A percentile compares a stretch with the other conserved stretches of the same genome.
These are phyloP conservation scores for Hylaea fasciaria DNA, from an alignment of 2,888 invertebrate species.

Conservation along the genomic window DNA sequence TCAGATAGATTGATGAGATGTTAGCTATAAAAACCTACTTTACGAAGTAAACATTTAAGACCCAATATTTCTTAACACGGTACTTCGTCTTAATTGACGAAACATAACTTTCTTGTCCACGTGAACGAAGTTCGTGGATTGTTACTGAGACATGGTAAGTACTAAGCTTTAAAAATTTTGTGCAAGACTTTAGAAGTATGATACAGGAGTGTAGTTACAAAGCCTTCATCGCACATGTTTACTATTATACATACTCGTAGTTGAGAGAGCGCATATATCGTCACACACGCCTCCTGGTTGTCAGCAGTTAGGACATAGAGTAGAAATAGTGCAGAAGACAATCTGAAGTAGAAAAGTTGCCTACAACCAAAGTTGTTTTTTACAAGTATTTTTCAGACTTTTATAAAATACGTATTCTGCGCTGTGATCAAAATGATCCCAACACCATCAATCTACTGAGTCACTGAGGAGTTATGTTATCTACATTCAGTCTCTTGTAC, in stretches of 20 bases:
- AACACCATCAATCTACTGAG: too few relatives aligned
- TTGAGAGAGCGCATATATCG: conserved; percentile 56
- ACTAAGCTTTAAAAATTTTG: conserved; percentile 1
- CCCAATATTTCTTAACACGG: background rate
- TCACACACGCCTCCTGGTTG: conserved; percentile 47
- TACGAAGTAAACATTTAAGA: conserved; percentile 16
- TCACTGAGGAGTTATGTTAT: too few relatives aligned
- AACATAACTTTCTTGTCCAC: background rate
- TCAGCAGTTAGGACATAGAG: conserved; percentile 42
- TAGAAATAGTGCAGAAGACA: conserved; percentile 12
- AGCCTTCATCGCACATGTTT: conserved; percentile 55
- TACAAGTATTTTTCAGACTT: too few relatives aligned
- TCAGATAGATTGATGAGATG: conserved; percentile 24
- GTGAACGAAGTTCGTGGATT: background rate
- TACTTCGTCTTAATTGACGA: conserved; percentile 5
- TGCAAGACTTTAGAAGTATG: conserved; percentile 3
- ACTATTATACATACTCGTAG: conserved; percentile 59
- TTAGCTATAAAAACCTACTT: conserved; percentile 31
- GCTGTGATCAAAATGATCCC: too few relatives aligned
- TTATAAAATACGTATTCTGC: too few relatives aligned
- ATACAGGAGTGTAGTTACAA: conserved; percentile 31
- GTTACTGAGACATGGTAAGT: conserved; percentile 6
- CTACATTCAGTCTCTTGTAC: too few relatives aligned
- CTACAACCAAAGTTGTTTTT: too few relatives aligned
- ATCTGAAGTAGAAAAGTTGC: too few relatives aligned